A percentile compares a stretch with the other conserved stretches of the same genome.
Evolutionary conservation across 2,888 invertebrate species (phyloP).

Genomic region (Diachrysia chrysitis): DNA sequence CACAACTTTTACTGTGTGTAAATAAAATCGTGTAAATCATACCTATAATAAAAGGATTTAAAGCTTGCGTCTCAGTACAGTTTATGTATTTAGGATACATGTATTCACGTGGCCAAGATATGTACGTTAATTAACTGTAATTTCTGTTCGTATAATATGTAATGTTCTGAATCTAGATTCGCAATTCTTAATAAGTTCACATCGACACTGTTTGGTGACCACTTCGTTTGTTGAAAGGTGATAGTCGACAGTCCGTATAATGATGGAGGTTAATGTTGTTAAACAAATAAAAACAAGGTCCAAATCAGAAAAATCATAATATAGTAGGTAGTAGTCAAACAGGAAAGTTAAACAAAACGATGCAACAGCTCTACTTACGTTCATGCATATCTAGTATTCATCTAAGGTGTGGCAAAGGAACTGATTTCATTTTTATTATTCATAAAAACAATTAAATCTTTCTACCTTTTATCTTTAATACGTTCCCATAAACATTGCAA

Average conservation of each 20-base stretch:
- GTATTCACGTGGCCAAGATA: conserved; percentile 45
- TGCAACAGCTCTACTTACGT: conserved; percentile 75
- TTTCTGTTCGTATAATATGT: conserved; percentile 48
- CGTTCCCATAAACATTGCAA: conserved; percentile 78
- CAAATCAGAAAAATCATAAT: conserved; percentile 73
- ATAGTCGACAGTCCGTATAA: conserved; percentile 78
- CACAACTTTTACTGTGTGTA: conserved; percentile 58
- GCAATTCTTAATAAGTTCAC: conserved; percentile 80
- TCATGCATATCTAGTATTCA: conserved; percentile 85
- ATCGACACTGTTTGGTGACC: conserved; percentile 72
- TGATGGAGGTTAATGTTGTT: conserved; percentile 81
- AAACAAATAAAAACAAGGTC: conserved; percentile 68
- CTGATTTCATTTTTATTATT: conserved; percentile 82
- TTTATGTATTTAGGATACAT: conserved; percentile 60
- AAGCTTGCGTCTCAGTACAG: conserved; percentile 81
- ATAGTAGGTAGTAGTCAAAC: conserved; percentile 71
- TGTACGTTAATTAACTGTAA: conserved; percentile 13
- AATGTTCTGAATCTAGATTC: conserved; percentile 59
- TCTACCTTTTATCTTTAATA: conserved; percentile 80
- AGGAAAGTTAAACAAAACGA: conserved; percentile 69
- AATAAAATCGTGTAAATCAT: conserved; percentile 55
- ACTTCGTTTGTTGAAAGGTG: conserved; percentile 73
- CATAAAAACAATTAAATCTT: conserved; percentile 74
- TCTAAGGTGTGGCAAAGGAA: conserved; percentile 89
- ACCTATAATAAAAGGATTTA: conserved; percentile 51